Evolutionary conservation across 1,140 invertebrate genomes (phyloP).

Genomic region (Panagrolaimus sp.): DNA sequence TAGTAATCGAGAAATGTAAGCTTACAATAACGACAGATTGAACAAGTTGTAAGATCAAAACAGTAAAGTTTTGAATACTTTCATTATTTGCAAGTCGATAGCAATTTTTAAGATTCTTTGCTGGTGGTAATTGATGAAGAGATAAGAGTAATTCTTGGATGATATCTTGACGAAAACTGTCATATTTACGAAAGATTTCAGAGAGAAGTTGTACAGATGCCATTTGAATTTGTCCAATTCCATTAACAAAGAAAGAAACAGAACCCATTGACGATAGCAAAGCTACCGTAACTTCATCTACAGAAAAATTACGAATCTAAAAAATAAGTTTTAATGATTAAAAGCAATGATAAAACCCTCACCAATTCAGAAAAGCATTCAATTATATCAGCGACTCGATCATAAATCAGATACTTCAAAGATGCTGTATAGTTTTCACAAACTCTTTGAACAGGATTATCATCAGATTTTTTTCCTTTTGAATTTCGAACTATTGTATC

Average conservation of each 20-base stretch:
- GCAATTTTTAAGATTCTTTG: slow-evolving; percentile 62
- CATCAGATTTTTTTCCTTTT: slow-evolving; percentile 14
- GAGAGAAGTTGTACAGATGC: slow-evolving; percentile 90
- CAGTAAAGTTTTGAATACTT: slow-evolving; percentile 93
- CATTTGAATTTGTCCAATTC: slow-evolving; percentile 89
- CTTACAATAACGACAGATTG: slow-evolving; percentile 76
- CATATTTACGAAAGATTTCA: slow-evolving; percentile 90
- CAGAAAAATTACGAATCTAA: slow-evolving; percentile 35
- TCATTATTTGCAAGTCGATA: slow-evolving; percentile 83
- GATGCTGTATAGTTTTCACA: background rate
- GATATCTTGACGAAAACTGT: slow-evolving; percentile 83
- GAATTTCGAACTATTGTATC: slow-evolving; percentile 66
- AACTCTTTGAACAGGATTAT: slow-evolving; percentile 10
- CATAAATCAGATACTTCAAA: slow-evolving; percentile 21
- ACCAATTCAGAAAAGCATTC: slow-evolving; percentile 50
- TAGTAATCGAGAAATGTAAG: slow-evolving; percentile 20
- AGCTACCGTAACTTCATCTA: slow-evolving; percentile 39
- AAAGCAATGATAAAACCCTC: background rate
- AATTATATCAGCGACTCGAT: slow-evolving; percentile 30
- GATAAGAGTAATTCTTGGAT: slow-evolving; percentile 95
- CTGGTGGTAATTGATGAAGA: slow-evolving; percentile 78
- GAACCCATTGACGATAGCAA: slow-evolving; percentile 62
- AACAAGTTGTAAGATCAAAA: slow-evolving; percentile 89
- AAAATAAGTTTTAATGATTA: no score
- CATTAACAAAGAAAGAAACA: slow-evolving; percentile 95